Evolutionary conservation across 2,888 invertebrate species (phyloP).

Genomic region (Rhingia campestris): DNA sequence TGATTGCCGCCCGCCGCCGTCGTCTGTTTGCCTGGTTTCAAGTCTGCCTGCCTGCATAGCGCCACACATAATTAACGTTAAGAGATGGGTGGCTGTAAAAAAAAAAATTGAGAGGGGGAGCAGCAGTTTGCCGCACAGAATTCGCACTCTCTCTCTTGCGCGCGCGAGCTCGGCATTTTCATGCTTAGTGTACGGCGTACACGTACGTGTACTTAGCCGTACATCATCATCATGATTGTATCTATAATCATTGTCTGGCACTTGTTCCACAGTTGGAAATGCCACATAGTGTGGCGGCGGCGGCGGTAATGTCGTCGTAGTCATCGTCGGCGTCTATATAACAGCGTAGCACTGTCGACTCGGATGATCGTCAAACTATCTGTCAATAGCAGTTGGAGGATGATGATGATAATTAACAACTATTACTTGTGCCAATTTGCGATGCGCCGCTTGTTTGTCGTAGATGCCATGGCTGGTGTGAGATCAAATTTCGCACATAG

Average conservation of each 20-base stretch:
- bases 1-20: slow-evolving; percentile 57
- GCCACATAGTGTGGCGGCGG: slow-evolving; percentile 62
- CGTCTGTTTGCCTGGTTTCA: slow-evolving; percentile 34
- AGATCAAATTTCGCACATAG: not conserved
- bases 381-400: slow-evolving; percentile 56
- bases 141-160: slow-evolving; percentile 56
- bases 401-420: slow-evolving; percentile 70
- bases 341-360: slow-evolving; percentile 58
- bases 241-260: slow-evolving; percentile 71
- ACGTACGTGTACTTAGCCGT: slow-evolving; percentile 47
- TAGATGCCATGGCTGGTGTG: not conserved
- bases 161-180: no score
- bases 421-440: slow-evolving; percentile 71
- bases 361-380: slow-evolving; percentile 72
- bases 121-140: slow-evolving; percentile 10
- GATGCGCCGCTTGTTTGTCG: slow-evolving; percentile 48
- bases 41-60: slow-evolving; percentile 61
- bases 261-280: slow-evolving; percentile 67
- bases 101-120: not conserved
- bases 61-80: slow-evolving; percentile 73
- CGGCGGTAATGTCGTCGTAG: slow-evolving; percentile 15
- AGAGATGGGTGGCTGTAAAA: slow-evolving; percentile 8
- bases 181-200: slow-evolving; percentile 22
- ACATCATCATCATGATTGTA: slow-evolving; percentile 67
- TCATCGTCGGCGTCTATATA: slow-evolving; percentile 35